Percentiles rank a stretch among this genome's conserved stretches.
Conservation (phyloP, 2,113 vertebrate species). For the Hyperopisus bebe region DNA sequence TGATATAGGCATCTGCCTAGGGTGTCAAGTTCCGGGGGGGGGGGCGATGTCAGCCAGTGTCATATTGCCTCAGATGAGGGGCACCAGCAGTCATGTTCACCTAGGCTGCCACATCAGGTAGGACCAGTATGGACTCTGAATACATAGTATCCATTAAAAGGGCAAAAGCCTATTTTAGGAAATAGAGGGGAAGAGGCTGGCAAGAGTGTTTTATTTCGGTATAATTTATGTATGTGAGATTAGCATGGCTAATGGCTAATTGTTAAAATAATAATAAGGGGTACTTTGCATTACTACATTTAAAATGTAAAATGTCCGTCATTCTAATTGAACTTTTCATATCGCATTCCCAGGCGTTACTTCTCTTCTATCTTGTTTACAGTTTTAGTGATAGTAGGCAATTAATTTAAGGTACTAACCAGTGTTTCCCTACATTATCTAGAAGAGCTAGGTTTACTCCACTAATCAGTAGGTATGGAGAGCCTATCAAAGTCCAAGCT, state of each 20-base stretch:
- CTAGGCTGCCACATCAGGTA: background rate
- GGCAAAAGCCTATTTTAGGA: background rate
- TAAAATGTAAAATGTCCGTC: background rate
- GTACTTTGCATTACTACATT: background rate
- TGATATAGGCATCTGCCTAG: background rate
- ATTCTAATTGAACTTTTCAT: background rate
- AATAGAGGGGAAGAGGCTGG: background rate
- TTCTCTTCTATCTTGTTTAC: background rate
- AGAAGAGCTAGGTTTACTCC: background rate
- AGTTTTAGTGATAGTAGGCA: background rate
- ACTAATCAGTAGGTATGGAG: background rate
- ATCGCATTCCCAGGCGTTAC: background rate
- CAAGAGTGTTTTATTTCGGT: background rate
- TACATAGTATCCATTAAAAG: background rate
- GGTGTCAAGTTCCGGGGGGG: background rate
- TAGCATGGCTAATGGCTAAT: background rate
- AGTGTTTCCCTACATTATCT: background rate
- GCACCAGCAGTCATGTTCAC: background rate
- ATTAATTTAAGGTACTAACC: background rate
- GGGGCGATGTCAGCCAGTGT: background rate
- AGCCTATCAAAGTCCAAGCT: background rate
- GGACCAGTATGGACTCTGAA: background rate
- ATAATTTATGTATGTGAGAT: background rate
- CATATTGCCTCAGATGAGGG: background rate
- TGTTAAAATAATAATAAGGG: background rate